Evolutionary conservation across 1,140 invertebrate species (phyloP).

Genomic region (Drosophila nasuta): DNA sequence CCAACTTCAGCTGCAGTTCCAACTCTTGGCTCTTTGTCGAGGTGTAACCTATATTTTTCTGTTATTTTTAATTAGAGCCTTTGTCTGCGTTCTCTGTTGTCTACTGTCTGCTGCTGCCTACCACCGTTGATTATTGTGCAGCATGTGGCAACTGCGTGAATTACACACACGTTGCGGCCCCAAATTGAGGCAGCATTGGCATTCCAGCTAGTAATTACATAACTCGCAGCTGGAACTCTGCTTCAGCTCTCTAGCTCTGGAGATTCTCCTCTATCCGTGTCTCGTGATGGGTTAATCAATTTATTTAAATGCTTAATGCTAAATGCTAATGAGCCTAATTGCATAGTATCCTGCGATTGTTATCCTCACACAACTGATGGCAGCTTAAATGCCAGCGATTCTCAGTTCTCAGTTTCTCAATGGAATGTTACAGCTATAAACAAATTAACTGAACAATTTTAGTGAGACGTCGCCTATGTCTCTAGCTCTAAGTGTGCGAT

Average conservation of each 20-base stretch:
- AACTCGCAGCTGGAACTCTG: constrained; percentile 39
- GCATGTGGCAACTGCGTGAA: constrained; percentile 45
- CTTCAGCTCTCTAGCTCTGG: background rate
- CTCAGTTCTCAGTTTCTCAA: background rate
- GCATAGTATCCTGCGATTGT: constrained; percentile 37
- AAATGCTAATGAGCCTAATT: constrained; percentile 54
- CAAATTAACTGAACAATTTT: constrained; percentile 7
- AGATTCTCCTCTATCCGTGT: background rate
- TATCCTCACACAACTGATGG: constrained; percentile 26
- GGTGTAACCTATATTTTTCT: constrained; percentile 69
- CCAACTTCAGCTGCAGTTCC: background rate
- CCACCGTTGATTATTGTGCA: constrained; percentile 51
- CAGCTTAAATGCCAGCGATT: constrained; percentile 12
- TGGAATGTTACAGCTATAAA: constrained; percentile 3
- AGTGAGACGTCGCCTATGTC: background rate
- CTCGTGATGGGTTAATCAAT: constrained; percentile 56
- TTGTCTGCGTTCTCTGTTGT: constrained; percentile 17
- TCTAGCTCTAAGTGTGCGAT: constrained; percentile 2
- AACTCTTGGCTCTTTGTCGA: constrained; percentile 47
- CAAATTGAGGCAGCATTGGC: constrained; percentile 37
- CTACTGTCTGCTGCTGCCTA: constrained; percentile 21
- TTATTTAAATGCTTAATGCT: constrained; percentile 51
- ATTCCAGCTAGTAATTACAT: constrained; percentile 56
- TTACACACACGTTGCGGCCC: constrained; percentile 13
- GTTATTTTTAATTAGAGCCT: constrained; percentile 66